Evolutionary conservation across 2,113 vertebrate genomes (phyloP).

Genomic region (Amphiprion ocellaris): DNA sequence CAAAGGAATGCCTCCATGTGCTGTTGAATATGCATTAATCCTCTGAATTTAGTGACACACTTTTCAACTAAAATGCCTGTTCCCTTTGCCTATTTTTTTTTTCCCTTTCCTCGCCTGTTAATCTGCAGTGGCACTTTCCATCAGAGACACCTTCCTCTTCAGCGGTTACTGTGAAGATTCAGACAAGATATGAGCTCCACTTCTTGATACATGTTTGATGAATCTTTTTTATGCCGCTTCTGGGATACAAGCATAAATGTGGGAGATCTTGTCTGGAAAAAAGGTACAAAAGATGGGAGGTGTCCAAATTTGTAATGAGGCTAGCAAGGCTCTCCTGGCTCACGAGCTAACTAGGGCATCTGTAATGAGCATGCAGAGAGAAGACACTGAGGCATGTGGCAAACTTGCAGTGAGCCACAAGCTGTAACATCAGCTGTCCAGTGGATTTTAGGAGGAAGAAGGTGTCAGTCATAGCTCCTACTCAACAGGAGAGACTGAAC

Average conservation of each 20-base stretch:
- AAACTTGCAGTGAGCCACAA: conserved; percentile 38
- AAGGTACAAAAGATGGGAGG: conserved; percentile 79
- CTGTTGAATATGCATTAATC: conserved; percentile 71
- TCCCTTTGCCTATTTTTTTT: conserved; percentile 20
- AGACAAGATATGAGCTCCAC: conserved; percentile 66
- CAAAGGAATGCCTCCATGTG: conserved; percentile 61
- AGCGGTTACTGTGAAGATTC: conserved; percentile 46
- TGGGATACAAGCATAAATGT: conserved; percentile 65
- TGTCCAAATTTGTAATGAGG: conserved; percentile 81
- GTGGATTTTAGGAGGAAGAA: conserved; percentile 10
- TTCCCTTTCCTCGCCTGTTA: conserved; percentile 35
- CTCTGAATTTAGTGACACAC: conserved; percentile 50
- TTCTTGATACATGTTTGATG: conserved; percentile 78
- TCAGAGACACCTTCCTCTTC: conserved; percentile 49
- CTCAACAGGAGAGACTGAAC: conserved; percentile 28
- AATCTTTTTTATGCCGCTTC: conserved; percentile 69
- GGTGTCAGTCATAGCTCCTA: conserved; percentile 33
- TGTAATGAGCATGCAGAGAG: conserved; percentile 73
- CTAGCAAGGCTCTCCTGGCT: conserved; percentile 76
- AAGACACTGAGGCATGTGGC: conserved; percentile 41
- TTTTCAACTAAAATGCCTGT: conserved; percentile 55
- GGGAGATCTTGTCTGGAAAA: conserved; percentile 73
- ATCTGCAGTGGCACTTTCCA: conserved; percentile 44
- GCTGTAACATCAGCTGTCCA: conserved; percentile 48
- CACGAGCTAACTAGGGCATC: conserved; percentile 78